Evolutionary conservation across 2,113 vertebrate genomes (phyloP).

Genomic region (Syngnathus floridae): DNA sequence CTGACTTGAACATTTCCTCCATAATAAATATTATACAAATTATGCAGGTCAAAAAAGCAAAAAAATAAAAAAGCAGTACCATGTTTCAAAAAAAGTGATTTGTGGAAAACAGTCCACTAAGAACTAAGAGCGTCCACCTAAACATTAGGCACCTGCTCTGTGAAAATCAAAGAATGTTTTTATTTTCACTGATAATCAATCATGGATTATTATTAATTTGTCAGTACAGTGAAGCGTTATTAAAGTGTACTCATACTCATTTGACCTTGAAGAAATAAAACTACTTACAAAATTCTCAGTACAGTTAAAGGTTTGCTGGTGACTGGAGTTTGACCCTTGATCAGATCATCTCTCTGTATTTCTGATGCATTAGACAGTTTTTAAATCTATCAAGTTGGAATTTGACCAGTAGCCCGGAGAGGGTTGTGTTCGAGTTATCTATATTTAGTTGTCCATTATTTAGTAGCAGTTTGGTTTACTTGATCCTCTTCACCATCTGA

Average conservation of each 20-base stretch:
- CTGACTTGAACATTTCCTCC: too few species aligned
- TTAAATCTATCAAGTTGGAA: not conserved
- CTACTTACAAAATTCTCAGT: not conserved
- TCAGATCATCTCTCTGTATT: not conserved
- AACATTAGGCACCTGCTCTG: not conserved
- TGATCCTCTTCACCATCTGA: conserved; percentile 2
- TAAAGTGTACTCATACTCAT: not conserved
- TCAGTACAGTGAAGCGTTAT: not conserved
- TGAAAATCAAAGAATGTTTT: not conserved
- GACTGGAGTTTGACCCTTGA: not conserved
- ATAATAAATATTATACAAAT: not conserved
- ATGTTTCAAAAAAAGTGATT: not conserved
- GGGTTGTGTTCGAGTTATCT: not conserved
- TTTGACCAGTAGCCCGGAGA: not conserved
- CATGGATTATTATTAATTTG: not conserved
- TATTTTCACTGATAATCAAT: not conserved
- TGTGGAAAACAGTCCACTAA: not conserved
- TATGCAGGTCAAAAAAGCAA: not conserved
- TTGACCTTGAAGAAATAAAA: not conserved
- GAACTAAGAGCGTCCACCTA: not conserved
- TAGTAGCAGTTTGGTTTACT: conserved; percentile 1
- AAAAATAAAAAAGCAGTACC: not conserved
- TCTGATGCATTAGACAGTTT: not conserved
- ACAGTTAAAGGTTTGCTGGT: not conserved
- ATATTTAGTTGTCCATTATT: conserved; percentile 1